These are phyloP conservation scores for Neopipo cinnamomea DNA, from an alignment of 2,113 vertebrate species.

Conservation along the genomic window DNA sequence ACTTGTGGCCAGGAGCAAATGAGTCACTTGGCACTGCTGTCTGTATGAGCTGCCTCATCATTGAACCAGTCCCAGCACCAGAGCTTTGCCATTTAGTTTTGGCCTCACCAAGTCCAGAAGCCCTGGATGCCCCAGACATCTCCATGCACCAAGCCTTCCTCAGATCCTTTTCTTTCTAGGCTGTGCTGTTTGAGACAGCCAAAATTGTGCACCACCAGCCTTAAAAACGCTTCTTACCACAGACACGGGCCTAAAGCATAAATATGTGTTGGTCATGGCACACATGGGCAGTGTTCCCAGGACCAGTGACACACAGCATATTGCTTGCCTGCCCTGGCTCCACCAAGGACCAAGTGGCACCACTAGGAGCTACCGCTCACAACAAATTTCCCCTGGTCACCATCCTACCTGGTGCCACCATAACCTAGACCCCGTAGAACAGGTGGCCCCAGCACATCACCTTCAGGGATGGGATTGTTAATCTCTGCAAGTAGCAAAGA, in stretches of 20 bases:
- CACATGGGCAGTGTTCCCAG: background rate
- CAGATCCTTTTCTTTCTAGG: background rate
- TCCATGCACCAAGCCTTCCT: background rate
- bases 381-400: background rate
- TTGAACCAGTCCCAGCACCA: background rate
- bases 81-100: background rate
- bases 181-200: background rate
- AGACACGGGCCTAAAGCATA: background rate
- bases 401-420: background rate
- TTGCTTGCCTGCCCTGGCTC: background rate
- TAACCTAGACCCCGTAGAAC: background rate
- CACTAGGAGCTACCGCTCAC: background rate
- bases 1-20: background rate
- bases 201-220: background rate
- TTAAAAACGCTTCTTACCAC: background rate
- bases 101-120: background rate
- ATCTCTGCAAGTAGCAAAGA: background rate
- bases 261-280: background rate
- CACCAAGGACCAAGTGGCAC: background rate
- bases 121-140: background rate
- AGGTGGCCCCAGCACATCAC: rapidly evolving
- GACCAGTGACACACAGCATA: background rate
- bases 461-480: background rate
- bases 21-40: background rate
- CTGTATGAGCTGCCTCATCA: background rate